A percentile compares a stretch with the other conserved stretches of the same genome.
phyloP scores from a whole-genome alignment of 2,888 invertebrate species.

The Phengaris alcon region DNA sequence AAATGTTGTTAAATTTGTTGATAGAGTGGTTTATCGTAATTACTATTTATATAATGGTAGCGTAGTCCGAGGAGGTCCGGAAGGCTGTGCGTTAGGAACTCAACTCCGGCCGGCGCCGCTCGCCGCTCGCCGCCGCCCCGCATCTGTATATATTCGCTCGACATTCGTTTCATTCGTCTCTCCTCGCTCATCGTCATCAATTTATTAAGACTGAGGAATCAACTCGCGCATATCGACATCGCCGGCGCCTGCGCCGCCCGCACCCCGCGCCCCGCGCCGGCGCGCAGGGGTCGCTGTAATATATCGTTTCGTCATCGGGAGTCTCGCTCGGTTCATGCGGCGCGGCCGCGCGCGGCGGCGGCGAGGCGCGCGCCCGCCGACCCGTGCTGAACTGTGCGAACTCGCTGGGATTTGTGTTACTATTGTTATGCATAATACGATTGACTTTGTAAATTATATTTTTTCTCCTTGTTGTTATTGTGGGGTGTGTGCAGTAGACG shows the following conservation, averaged over 20 bases:
- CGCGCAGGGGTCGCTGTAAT: constrained; percentile 61
- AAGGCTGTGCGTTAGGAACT: constrained; percentile 73
- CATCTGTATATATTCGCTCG: constrained; percentile 75
- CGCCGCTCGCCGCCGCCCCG: constrained; percentile 38
- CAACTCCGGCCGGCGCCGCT: constrained; percentile 50
- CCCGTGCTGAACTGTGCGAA: neutral
- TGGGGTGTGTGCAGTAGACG: neutral
- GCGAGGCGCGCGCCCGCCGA: constrained; percentile 46
- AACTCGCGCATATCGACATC: constrained; percentile 76
- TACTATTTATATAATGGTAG: constrained; percentile 54
- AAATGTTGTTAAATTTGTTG: constrained; percentile 78
- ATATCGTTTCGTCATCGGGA: constrained; percentile 63
- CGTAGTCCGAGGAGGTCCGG: constrained; percentile 65
- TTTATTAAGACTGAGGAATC: constrained; percentile 79
- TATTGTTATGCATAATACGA: constrained; percentile 28
- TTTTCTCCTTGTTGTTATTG: constrained; percentile 18
- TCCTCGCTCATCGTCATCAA: constrained; percentile 79
- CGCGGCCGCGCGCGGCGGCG: constrained; percentile 47
- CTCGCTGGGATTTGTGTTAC: neutral
- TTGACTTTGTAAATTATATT: constrained; percentile 15
- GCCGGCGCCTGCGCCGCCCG: constrained; percentile 55
- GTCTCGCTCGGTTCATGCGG: constrained; percentile 58
- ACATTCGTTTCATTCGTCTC: constrained; percentile 74
- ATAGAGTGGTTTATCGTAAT: constrained; percentile 75
- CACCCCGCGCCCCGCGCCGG: too few relatives aligned